Conservation (phyloP, 2,888 invertebrate species). For the Imbricaverruca yamaguchii region DNA sequence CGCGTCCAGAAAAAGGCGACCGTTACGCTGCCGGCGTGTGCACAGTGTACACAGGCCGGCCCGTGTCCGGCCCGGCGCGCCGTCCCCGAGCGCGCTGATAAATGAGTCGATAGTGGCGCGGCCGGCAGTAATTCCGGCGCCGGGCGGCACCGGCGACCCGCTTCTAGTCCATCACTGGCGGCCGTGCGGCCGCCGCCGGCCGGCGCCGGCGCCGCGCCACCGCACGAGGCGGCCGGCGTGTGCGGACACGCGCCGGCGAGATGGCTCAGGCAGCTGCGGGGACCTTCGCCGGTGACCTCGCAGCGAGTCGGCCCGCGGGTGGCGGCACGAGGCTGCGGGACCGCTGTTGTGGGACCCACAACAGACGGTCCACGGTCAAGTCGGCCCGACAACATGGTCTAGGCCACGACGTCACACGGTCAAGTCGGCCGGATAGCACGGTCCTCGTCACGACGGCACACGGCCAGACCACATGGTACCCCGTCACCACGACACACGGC, state of each 20-base stretch:
- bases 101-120: background rate
- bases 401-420: too few species aligned
- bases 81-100: background rate
- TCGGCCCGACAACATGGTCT: too few species aligned
- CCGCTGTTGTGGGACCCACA: too few species aligned
- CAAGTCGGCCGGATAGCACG: too few species aligned
- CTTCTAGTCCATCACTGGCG: background rate
- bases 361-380: too few species aligned
- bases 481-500: too few species aligned
- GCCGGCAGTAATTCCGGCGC: background rate
- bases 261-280: background rate
- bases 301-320: background rate
- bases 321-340: too few species aligned
- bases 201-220: background rate
- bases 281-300: background rate
- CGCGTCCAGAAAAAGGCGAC: background rate
- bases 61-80: background rate
- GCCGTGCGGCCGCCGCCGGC: too few species aligned
- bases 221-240: background rate
- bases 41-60: background rate
- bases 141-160: conserved; percentile 3
- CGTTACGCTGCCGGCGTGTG: conserved; percentile 6
- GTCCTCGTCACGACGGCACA: too few species aligned
- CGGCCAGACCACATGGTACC: too few species aligned
- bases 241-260: background rate